Base-by-base conservation (phyloP, 2,888 invertebrate species). In the Frankliniella intonsa region DNA sequence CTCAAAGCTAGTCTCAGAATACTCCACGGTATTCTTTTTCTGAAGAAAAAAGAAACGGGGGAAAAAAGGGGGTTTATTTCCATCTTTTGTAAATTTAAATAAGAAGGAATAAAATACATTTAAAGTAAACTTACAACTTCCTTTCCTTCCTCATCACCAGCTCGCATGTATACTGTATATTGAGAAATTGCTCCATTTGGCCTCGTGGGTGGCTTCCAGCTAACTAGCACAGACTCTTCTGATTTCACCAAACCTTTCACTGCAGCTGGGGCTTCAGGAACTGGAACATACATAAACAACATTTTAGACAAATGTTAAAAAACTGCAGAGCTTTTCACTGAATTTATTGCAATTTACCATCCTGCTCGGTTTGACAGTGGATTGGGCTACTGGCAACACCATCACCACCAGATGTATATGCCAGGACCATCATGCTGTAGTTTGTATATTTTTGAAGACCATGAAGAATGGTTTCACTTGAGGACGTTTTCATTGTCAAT, bases 381-480 rank as follows among this genome's bases (percentile, higher is more conserved):
- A 97, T 95, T 11, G 95, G 94, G 25, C 91, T 90, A 85, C 95
- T 94, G 85, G 96, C 92, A 80, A 97, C 97, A 84, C 98, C 97
- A 88, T 98, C 97, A 17, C 98, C 98, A 84, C 97, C 97, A 82
- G 97, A 94, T 11, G 98, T 98, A 86, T 94, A 97, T 38, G 98
- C 97, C 85, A 97, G 89, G 55, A 98, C 97, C 90, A 97, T 97
- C 93, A 98, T 96, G 83, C 97, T 97, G 89, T 98, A 98, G 89
- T 98, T 98, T 3, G 97, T 98, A 89, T 94, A 97, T 88, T 97
- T 97, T 88, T 96, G 95, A 82, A 98, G 90, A 82, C 96, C 96
- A 87, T 96, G 96, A n/a, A 97, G 91, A 86, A 96, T 96, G 0
- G 96, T 96, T 88, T 97, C 96, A 86, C 95, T 95, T 84, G 95